A percentile compares a stretch with the other conserved stretches of the same genome.
phyloP scores from a whole-genome alignment of 1,140 invertebrate genomes.

The Venturia canescens region DNA sequence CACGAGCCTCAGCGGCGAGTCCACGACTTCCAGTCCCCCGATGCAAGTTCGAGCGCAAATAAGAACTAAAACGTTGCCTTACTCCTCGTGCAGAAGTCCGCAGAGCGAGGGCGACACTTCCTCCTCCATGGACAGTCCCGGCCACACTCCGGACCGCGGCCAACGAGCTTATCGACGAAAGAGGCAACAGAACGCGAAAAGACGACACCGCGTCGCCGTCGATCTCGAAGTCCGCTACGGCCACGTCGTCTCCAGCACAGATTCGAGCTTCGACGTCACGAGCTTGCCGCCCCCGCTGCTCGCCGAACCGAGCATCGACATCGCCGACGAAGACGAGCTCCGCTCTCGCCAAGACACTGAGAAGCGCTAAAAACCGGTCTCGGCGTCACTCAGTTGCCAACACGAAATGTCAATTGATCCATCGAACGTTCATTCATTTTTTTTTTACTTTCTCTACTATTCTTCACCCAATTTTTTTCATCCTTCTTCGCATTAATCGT shows the following conservation, averaged over 20 bases:
- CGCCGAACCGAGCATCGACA: conserved; percentile 78
- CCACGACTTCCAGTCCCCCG: conserved; percentile 74
- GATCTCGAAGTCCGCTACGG: conserved; percentile 75
- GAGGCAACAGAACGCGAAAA: conserved; percentile 69
- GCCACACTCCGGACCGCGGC: conserved; percentile 71
- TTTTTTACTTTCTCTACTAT: too few species aligned
- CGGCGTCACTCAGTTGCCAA: not conserved
- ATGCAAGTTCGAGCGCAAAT: conserved; percentile 73
- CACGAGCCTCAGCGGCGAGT: conserved; percentile 75
- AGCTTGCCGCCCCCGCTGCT: conserved; percentile 82
- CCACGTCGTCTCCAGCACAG: conserved; percentile 77
- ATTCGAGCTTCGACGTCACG: conserved; percentile 83
- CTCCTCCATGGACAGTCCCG: conserved; percentile 75
- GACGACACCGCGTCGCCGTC: conserved; percentile 70
- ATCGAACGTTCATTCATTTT: too few species aligned
- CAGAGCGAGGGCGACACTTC: conserved; percentile 76
- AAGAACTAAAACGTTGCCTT: conserved; percentile 73
- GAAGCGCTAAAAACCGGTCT: conserved; percentile 30
- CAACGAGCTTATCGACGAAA: conserved; percentile 71
- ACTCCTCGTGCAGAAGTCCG: conserved; percentile 69
- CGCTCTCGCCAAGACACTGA: conserved; percentile 14
- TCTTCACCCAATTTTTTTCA: too few species aligned
- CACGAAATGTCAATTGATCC: not conserved
- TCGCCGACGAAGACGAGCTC: conserved; percentile 76
- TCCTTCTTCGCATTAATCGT: not conserved